Evolutionary conservation across 2,113 vertebrate genomes (phyloP).

Genomic region (Ciconia maguari): DNA sequence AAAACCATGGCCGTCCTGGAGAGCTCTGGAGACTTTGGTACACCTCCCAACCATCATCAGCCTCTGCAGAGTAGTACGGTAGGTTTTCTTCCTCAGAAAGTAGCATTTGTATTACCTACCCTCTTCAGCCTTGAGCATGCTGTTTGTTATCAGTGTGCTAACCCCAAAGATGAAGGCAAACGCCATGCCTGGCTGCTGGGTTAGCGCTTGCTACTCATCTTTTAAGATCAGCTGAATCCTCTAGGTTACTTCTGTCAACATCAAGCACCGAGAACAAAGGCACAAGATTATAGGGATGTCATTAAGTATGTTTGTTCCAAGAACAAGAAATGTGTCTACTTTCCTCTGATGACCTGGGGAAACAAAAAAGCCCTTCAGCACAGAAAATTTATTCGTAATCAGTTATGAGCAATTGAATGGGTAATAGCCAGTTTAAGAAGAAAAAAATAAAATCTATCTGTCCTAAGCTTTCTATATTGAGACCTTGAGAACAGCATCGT

Average conservation of each 20-base stretch:
- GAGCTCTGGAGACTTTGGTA: neutral
- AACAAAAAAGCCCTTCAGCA: conserved; percentile 36
- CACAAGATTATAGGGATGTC: neutral
- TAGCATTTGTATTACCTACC: rapidly evolving
- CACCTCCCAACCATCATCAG: neutral
- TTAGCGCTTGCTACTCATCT: neutral
- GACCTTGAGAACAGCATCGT: neutral
- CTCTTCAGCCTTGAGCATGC: neutral
- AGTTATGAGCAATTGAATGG: neutral
- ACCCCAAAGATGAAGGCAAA: neutral
- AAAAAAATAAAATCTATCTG: neutral
- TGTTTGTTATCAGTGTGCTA: neutral
- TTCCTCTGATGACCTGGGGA: conserved; percentile 22
- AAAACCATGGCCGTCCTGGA: rapidly evolving
- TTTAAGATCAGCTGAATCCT: neutral
- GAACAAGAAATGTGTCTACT: neutral
- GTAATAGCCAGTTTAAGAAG: neutral
- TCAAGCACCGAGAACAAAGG: neutral
- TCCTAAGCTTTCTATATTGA: neutral
- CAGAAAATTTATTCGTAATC: neutral
- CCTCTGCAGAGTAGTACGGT: rapidly evolving
- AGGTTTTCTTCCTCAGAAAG: neutral
- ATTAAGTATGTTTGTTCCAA: neutral
- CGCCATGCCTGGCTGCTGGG: rapidly evolving
- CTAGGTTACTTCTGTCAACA: neutral